phyloP scores from a whole-genome alignment of 1,140 invertebrate genomes.

The Microplitis demolitor region DNA sequence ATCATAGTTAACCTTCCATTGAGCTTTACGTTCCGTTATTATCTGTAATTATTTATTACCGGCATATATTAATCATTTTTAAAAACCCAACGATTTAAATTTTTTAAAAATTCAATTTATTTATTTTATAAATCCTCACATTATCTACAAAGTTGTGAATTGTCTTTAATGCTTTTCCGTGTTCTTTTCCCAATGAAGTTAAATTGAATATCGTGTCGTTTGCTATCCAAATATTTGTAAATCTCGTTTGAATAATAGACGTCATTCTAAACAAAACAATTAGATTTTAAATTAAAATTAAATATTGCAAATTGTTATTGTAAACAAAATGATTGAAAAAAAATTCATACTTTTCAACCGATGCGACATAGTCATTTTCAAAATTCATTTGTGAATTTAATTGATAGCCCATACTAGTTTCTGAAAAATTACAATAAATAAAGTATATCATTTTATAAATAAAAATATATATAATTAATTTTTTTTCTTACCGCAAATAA shows the following conservation, averaged over 20 bases:
- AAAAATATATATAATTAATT: neutral
- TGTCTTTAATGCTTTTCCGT: slow-evolving; percentile 61
- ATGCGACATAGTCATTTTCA: slow-evolving; percentile 67
- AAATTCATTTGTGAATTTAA: slow-evolving; percentile 67
- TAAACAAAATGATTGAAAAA: slow-evolving; percentile 4
- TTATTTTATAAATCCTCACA: slow-evolving; percentile 32
- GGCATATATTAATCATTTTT: neutral
- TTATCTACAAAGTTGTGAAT: slow-evolving; percentile 67
- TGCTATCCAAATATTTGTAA: slow-evolving; percentile 66
- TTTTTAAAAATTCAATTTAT: slow-evolving; percentile 1
- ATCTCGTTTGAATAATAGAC: slow-evolving; percentile 56
- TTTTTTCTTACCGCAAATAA: slow-evolving; percentile 67
- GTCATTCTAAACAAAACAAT: slow-evolving; percentile 43
- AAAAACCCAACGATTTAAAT: neutral
- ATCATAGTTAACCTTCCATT: slow-evolving; percentile 44
- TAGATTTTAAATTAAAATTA: neutral
- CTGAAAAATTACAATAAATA: slow-evolving; percentile 43
- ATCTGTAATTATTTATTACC: slow-evolving; percentile 49
- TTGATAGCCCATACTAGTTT: slow-evolving; percentile 73
- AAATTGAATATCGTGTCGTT: slow-evolving; percentile 63
- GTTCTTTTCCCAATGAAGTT: slow-evolving; percentile 60
- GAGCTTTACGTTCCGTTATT: slow-evolving; percentile 45
- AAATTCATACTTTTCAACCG: slow-evolving; percentile 62
- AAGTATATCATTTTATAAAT: neutral
- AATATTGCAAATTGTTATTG: neutral